phyloP scores from a whole-genome alignment of 2,113 vertebrate species.

The Myotis lucifugus region DNA sequence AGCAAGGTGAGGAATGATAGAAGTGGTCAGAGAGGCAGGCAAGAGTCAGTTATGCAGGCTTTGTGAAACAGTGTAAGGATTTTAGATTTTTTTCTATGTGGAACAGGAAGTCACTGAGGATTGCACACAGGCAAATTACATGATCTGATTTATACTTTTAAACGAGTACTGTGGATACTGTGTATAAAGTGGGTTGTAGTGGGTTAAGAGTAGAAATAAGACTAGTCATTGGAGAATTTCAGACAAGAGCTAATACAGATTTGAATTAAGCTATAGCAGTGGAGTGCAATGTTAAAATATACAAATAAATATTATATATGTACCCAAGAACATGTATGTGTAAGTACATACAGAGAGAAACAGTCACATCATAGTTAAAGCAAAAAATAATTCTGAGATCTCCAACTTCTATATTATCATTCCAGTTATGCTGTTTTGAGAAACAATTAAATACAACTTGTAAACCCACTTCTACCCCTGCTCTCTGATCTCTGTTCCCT shows the following conservation, averaged over 20 bases:
- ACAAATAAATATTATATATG: neutral
- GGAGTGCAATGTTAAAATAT: neutral
- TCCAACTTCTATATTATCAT: neutral
- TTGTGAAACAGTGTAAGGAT: neutral
- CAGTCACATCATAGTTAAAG: neutral
- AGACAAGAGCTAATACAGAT: neutral
- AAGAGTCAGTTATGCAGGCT: neutral
- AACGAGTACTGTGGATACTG: neutral
- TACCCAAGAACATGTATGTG: neutral
- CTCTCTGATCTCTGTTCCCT: neutral
- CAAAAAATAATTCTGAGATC: neutral
- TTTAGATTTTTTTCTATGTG: neutral
- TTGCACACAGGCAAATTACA: neutral
- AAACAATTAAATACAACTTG: neutral
- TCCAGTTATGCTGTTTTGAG: neutral
- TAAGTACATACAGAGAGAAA: neutral
- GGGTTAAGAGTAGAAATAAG: neutral
- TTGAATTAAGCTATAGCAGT: neutral
- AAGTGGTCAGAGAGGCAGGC: neutral
- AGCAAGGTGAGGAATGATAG: neutral
- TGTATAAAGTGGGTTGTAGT: neutral
- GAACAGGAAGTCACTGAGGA: neutral
- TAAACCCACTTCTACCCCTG: neutral
- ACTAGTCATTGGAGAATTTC: neutral
- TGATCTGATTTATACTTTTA: neutral